phyloP scores from a whole-genome alignment of 2,113 vertebrate species.

The Oxyruncus cristatus region DNA sequence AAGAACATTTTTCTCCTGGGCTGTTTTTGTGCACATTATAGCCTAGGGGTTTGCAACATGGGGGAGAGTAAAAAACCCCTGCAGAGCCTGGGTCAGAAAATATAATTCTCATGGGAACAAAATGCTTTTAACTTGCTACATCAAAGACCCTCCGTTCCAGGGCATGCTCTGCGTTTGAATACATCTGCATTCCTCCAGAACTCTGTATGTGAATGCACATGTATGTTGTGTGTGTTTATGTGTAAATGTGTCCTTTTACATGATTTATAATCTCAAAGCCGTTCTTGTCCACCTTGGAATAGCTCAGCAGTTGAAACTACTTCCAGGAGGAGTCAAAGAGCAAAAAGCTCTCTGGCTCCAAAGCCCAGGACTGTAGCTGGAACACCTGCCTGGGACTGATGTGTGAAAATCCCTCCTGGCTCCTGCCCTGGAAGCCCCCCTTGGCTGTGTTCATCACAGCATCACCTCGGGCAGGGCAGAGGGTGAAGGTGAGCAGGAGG shows the following conservation, averaged over 20 bases:
- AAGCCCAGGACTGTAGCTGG: not conserved
- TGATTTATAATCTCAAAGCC: not conserved
- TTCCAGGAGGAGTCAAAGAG: not conserved
- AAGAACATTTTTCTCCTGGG: not conserved
- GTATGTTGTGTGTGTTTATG: accelerated
- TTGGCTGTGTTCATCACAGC: not conserved
- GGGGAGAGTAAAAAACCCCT: not conserved
- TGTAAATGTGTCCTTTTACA: not conserved
- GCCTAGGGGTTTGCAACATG: not conserved
- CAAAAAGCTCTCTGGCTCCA: not conserved
- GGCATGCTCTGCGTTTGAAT: not conserved
- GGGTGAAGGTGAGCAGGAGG: not conserved
- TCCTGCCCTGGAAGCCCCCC: not conserved
- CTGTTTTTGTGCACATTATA: not conserved
- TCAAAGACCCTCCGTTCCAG: not conserved
- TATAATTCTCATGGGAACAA: not conserved
- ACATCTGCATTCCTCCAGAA: not conserved
- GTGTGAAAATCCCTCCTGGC: not conserved
- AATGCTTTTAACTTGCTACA: conserved; percentile 6
- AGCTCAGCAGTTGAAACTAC: not conserved
- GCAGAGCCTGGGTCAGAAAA: not conserved
- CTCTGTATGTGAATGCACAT: not conserved
- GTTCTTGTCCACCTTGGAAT: not conserved
- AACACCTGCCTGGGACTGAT: not conserved
- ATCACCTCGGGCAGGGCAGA: not conserved